Evolutionary conservation across 2,797 vertebrate species (phyloP).

Genomic region (Urosaurus nigricauda): DNA sequence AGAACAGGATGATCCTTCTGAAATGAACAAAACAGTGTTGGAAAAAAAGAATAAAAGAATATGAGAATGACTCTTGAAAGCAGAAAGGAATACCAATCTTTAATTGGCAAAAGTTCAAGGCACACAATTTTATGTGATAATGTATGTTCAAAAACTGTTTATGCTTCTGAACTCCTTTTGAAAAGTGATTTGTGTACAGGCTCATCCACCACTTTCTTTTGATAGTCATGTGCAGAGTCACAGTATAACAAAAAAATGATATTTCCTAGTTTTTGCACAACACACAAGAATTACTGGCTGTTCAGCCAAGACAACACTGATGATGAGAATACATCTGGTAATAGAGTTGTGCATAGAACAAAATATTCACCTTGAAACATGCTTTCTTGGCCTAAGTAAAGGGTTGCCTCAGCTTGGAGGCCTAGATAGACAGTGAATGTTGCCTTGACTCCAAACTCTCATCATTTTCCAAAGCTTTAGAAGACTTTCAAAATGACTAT

Average conservation of each 20-base stretch:
- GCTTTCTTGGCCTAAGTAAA: not conserved
- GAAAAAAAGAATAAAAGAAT: slow-evolving; percentile 49
- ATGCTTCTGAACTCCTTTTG: not conserved
- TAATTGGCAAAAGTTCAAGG: slow-evolving; percentile 39
- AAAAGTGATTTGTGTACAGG: slow-evolving; percentile 3
- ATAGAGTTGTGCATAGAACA: not conserved
- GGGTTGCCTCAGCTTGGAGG: not conserved
- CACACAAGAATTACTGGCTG: not conserved
- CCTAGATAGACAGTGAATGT: not conserved
- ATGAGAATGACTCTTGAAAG: slow-evolving; percentile 41
- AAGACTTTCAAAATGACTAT: not conserved
- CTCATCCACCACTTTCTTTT: slow-evolving; percentile 9
- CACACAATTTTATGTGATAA: slow-evolving; percentile 48
- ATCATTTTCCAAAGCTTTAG: not conserved
- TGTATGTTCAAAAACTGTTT: slow-evolving; percentile 8
- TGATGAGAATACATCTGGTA: not conserved
- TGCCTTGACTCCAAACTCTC: not conserved
- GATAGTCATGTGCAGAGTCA: not conserved
- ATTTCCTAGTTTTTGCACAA: not conserved
- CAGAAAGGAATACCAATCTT: slow-evolving; percentile 32
- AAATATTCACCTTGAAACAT: not conserved
- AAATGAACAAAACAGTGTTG: slow-evolving; percentile 50
- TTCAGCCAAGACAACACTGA: not conserved
- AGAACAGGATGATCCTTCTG: slow-evolving; percentile 55
- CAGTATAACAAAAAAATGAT: not conserved